Conservation (phyloP, 2,888 invertebrate genomes). For the Drosophila atripex region DNA sequence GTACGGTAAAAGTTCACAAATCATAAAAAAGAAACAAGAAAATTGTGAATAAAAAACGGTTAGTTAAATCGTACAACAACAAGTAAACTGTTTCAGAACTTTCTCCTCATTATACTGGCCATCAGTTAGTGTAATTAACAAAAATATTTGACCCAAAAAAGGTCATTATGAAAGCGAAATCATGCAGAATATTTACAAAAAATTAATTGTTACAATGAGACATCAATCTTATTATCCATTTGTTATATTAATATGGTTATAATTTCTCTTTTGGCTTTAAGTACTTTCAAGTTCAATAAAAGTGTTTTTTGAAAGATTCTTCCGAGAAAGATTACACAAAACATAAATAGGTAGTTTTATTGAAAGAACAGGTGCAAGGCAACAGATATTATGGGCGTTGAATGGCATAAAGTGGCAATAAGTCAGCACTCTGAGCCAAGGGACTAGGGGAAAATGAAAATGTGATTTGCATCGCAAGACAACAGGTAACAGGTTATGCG, state of each 20-base stretch:
- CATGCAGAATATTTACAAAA: not conserved
- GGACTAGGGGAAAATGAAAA: conserved; percentile 52
- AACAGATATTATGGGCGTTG: conserved; percentile 64
- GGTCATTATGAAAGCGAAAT: not conserved
- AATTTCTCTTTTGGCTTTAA: not conserved
- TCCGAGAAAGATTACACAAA: not conserved
- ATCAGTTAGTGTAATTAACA: not conserved
- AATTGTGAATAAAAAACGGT: conserved; percentile 55
- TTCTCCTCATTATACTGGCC: not conserved
- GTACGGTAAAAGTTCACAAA: conserved; percentile 45
- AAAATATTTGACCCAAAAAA: not conserved
- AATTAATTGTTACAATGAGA: too few species aligned
- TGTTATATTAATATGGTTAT: not conserved
- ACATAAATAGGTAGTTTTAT: not conserved
- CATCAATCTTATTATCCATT: too few species aligned
- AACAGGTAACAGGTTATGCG: conserved; percentile 16
- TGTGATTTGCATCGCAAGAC: conserved; percentile 57
- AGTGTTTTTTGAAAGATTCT: not conserved
- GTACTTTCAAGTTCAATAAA: not conserved
- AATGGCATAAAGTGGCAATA: conserved; percentile 68
- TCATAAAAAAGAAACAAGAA: conserved; percentile 73
- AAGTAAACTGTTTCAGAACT: conserved; percentile 7
- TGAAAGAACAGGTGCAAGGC: conserved; percentile 45
- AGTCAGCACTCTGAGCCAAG: conserved; percentile 34
- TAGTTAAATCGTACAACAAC: conserved; percentile 60